Evolutionary conservation across 2,888 invertebrate genomes (phyloP).

Genomic region (Bruchidius siliquastri): DNA sequence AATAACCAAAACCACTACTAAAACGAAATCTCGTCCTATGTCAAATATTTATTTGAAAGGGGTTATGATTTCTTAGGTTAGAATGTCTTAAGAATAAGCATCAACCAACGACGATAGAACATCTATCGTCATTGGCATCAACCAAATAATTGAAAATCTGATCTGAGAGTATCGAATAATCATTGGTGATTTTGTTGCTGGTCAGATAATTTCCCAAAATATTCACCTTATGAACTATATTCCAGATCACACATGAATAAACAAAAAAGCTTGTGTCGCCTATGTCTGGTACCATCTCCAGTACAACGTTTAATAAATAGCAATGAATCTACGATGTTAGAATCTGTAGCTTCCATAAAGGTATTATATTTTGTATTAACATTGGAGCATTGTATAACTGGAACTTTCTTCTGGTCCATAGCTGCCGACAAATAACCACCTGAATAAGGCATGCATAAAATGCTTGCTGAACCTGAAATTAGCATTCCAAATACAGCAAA

Average conservation of each 20-base stretch:
- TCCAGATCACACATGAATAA: background rate
- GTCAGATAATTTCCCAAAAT: too few relatives aligned
- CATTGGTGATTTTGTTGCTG: too few relatives aligned
- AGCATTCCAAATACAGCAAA: conserved; percentile 1
- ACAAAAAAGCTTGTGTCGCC: background rate
- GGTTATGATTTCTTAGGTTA: too few relatives aligned
- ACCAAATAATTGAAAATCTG: too few relatives aligned
- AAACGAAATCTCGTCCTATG: too few relatives aligned
- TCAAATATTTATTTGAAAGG: too few relatives aligned
- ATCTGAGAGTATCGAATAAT: too few relatives aligned
- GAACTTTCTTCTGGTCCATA: background rate
- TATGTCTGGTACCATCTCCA: background rate
- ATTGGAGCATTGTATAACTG: background rate
- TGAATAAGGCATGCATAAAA: background rate
- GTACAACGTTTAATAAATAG: background rate
- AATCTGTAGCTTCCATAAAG: background rate
- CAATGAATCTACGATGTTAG: background rate
- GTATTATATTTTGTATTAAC: background rate
- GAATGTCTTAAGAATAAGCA: too few relatives aligned
- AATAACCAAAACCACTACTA: too few relatives aligned
- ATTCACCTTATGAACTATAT: background rate
- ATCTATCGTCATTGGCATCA: too few relatives aligned
- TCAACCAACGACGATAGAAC: too few relatives aligned
- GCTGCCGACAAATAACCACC: background rate
- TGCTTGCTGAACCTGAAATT: conserved; percentile 1